Base-by-base conservation (phyloP, 2,113 vertebrate species). In the Osmerus eperlanus region DNA sequence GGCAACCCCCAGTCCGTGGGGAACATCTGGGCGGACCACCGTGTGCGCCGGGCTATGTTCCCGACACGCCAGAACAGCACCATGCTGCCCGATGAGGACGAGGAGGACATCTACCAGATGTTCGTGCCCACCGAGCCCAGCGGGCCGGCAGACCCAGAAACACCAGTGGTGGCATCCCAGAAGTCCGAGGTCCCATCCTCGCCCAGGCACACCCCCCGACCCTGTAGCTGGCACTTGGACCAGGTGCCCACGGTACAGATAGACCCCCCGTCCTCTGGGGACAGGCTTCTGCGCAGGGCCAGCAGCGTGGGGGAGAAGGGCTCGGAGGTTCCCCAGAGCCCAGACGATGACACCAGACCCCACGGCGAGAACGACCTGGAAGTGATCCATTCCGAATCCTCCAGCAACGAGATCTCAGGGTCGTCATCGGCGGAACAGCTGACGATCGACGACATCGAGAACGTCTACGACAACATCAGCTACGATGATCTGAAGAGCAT, bases 391-490 rank as follows among this genome's bases (percentile, higher is more conserved):
- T 89, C 89, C 0, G 92, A 92, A 63, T 91, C 90, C 0, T 93
- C 92, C 36, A 91, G 92, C 82, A 93, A 91, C 5, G 82, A 92
- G 29, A 83, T 88, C 2, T 91, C 94, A 16, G 90, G 62, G 11
- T 93, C 92, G 18, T 94, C 95, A 3, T 96, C 94, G 5, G 93
- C 94, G 0, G 89, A 96, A 68, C 95, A 98, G 85, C 72, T 99
- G 75, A 95, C 94, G 0, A 73, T 95, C 0, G 95, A 98, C 23
- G 95, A 97, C n/a, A 91, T 97, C 55, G 95, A 98, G 75, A 96
- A 97, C 11, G 94, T 99, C 62, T 99, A 99, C 76, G 97, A 99
- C 77, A 99, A 99, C 75, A 97, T 99, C 77, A 98, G 95, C 86
- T 97, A 94, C 0, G 95, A 99, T 81, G 97, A 98, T 86, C 88